Evolutionary conservation across 2,888 invertebrate species (phyloP), one percentile per base, ranked within the genome.

Genomic region (Auanema sp.): DNA sequence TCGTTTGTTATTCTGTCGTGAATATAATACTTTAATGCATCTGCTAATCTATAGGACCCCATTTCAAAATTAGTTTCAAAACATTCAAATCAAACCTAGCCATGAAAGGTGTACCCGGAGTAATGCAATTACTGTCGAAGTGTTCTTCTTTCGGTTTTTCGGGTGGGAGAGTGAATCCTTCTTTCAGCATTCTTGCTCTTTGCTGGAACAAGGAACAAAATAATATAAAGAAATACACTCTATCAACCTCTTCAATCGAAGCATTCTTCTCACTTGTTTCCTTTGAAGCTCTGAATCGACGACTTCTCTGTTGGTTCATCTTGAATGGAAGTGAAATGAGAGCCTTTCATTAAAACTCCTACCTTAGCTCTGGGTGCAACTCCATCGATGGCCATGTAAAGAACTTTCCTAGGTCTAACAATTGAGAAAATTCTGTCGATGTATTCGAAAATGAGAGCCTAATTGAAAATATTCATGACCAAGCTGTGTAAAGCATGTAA

Each of bases 311-410:
- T 84, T 98, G 98, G 86, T 99, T 99, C 98, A 99, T 99, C 87
- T 75, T 50, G 14, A 50, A 21, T 1, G n/a, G n/a, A 11, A 12
- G n/a, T 43, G 43, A 43, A 12, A 43, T 43, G 11, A 12, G 43
- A 43, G 43, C 43, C n/a, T 43, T 43, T 12, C n/a, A 43, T 11
- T 43, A 43, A 43, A 43, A 4, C 5, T 16, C 11, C 11, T 23
- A 75, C 75, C 72, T 98, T 98, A 0, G 98, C 98, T 83, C 97
- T 88, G 0, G 98, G 84, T 8, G 83, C 84, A 78, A 98, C 97
- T 21, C 98, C 98, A 87, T 98, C 98, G 85, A 99, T 96, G 58
- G 98, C 98, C 97, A 98, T 97, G 85, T 98, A 98, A 69, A 99
- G 86, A 51, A 98, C 76, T 84, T 93, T 93, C 79, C 87, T 77